Evolutionary conservation across 2,888 invertebrate species (phyloP), one percentile per base, ranked within the genome.

Genomic region (Patella depressa): DNA sequence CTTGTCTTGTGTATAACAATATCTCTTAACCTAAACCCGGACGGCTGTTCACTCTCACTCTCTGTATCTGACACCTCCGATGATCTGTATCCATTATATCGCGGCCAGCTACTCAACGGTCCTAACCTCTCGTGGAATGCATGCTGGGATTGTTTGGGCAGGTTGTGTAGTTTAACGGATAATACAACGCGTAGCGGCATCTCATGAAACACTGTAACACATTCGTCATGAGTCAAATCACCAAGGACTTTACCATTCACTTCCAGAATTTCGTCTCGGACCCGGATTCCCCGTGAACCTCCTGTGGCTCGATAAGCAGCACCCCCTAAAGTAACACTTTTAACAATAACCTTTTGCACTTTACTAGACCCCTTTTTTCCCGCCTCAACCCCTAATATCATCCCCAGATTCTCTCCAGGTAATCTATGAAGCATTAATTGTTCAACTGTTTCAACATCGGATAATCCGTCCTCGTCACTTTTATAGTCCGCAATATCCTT

Each of bases 301-400:
- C 87, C 86, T n/a, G 87, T 85, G 4, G 89, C 88, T 73, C 87
- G 76, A 75, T 88, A 87, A 0, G 89, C 89, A 59, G 90, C 88
- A 4, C 90, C 89, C 19, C 88, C 89, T 78, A 88, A 86, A 53
- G 85, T 86, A 17, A 90, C 86, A 75, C 85, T 87, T 75, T 89
- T 87, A 34, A 98, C 97, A 82, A 96, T 95, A 74, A 98, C 93
- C 84, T 95, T 93, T 80, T 95, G 94, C 1, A 97, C 96, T 85
- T 94, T 94, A 89, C 97, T 96, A 14, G 94, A 93, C 57, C 95
- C 95, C 84, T 96, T 95, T 65, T 95, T 95, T 17, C 97, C 97
- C 70, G 97, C 97, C 92, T 97, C 97, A 89, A 98, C 97, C 90
- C 97, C 96, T 1, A 98, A 93, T 0, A 97, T 97, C 88, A 98